Evolutionary conservation across 2,888 invertebrate species (phyloP).

Genomic region (Norana najaformis): DNA sequence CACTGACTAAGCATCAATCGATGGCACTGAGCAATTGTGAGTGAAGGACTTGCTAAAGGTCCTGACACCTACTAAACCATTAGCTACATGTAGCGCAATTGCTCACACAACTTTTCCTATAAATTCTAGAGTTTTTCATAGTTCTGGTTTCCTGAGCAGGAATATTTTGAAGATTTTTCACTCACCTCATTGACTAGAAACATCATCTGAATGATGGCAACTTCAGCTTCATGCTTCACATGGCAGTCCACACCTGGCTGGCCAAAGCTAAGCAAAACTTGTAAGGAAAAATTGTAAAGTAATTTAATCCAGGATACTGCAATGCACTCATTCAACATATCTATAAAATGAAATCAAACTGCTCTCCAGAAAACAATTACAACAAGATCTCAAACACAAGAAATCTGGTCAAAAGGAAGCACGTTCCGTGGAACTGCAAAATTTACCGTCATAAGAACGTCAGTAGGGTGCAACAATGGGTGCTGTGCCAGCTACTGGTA

Average conservation of each 20-base stretch:
- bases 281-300: not conserved
- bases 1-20: too few relatives aligned
- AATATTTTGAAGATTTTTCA: slow-evolving; percentile 10
- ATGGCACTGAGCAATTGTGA: too few relatives aligned
- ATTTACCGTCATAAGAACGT: not conserved
- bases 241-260: slow-evolving; percentile 95
- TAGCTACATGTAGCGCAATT: too few relatives aligned
- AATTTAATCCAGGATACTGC: not conserved
- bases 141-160: not conserved
- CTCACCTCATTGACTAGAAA: slow-evolving; percentile 88
- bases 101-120: too few relatives aligned
- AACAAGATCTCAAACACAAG: not conserved
- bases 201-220: slow-evolving; percentile 83
- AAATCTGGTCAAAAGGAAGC: not conserved
- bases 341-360: not conserved
- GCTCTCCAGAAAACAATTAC: not conserved
- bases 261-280: slow-evolving; percentile 78
- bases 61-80: too few relatives aligned
- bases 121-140: too few relatives aligned
- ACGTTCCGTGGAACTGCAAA: not conserved
- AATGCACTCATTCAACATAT: not conserved
- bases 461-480: not conserved
- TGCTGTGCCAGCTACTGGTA: too few relatives aligned
- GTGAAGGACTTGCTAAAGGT: too few relatives aligned
- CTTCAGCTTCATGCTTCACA: slow-evolving; percentile 74